Conservation (phyloP, 2,888 invertebrate genomes). For the Andrena fulva region DNA sequence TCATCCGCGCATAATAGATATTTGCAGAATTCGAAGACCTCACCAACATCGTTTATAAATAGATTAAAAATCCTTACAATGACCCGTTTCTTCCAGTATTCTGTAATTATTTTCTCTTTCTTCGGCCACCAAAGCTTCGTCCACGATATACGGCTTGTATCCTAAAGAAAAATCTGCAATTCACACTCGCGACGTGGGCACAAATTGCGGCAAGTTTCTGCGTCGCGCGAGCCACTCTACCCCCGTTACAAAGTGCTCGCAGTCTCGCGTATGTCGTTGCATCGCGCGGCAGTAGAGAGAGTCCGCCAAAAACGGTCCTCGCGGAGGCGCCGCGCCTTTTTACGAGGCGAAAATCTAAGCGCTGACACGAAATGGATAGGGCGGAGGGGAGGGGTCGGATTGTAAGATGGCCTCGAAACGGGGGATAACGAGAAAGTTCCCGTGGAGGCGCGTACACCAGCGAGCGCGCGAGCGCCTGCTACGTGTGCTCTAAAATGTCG, state of each 20-base stretch:
- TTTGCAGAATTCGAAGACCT: no score
- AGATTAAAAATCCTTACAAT: no score
- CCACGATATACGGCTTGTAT: neutral
- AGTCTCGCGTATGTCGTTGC: constrained; percentile 17
- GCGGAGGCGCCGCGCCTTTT: constrained; percentile 22
- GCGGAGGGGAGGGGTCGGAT: neutral
- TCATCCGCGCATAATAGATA: no score
- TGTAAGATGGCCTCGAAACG: constrained; percentile 24
- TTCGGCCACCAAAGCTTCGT: neutral
- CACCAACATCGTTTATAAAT: no score
- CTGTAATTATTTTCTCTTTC: no score
- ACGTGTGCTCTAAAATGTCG: constrained; percentile 55
- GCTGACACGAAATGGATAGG: constrained; percentile 31
- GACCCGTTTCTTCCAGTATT: no score
- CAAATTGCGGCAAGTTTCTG: constrained; percentile 22
- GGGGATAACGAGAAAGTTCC: constrained; percentile 36
- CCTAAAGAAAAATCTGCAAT: constrained; percentile 10
- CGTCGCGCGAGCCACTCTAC: constrained; percentile 3
- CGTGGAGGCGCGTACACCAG: constrained; percentile 17
- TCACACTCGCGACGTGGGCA: neutral
- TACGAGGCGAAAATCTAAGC: constrained; percentile 46
- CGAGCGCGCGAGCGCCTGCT: constrained; percentile 22
- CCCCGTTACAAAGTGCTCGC: constrained; percentile 8
- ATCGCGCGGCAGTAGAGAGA: neutral
- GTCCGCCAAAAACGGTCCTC: constrained; percentile 34